Evolutionary conservation across 2,888 invertebrate genomes (phyloP).

Genomic region (Atethmia centrago): DNA sequence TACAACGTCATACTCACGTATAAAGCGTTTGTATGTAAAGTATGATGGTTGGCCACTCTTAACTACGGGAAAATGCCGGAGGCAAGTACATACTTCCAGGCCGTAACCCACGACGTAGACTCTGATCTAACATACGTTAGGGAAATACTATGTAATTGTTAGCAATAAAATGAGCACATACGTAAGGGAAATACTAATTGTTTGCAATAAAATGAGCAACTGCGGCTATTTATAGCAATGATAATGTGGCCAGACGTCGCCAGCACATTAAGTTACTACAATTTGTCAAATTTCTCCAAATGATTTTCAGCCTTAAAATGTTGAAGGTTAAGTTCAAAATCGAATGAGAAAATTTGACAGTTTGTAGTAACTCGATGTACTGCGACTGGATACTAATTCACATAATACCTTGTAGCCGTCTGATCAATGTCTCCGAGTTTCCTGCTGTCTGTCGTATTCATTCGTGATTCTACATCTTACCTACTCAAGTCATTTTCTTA

Average conservation of each 20-base stretch:
- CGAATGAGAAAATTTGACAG: too few species aligned
- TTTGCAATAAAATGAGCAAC: slow-evolving; percentile 8
- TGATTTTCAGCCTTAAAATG: too few species aligned
- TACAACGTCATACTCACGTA: too few species aligned
- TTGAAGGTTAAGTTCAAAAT: too few species aligned
- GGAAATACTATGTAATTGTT: slow-evolving; percentile 7
- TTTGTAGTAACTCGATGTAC: too few species aligned
- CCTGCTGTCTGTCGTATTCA: slow-evolving; percentile 12
- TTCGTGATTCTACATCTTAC: slow-evolving; percentile 9
- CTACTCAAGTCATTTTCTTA: background rate
- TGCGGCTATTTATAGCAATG: slow-evolving; percentile 29
- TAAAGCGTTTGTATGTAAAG: too few species aligned
- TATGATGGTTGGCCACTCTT: too few species aligned
- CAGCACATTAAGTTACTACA: too few species aligned
- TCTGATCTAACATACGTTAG: background rate
- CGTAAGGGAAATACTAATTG: slow-evolving; percentile 11
- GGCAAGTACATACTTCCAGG: slow-evolving; percentile 16
- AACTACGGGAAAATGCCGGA: slow-evolving; percentile 32
- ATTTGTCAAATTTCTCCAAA: too few species aligned
- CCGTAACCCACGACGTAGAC: background rate
- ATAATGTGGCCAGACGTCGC: too few species aligned
- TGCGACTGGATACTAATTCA: too few species aligned
- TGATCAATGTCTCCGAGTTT: slow-evolving; percentile 18
- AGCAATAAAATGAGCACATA: background rate
- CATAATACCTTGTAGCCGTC: slow-evolving; percentile 38